phyloP scores from a whole-genome alignment of 2,113 vertebrate species.

The Cinclus cinclus region DNA sequence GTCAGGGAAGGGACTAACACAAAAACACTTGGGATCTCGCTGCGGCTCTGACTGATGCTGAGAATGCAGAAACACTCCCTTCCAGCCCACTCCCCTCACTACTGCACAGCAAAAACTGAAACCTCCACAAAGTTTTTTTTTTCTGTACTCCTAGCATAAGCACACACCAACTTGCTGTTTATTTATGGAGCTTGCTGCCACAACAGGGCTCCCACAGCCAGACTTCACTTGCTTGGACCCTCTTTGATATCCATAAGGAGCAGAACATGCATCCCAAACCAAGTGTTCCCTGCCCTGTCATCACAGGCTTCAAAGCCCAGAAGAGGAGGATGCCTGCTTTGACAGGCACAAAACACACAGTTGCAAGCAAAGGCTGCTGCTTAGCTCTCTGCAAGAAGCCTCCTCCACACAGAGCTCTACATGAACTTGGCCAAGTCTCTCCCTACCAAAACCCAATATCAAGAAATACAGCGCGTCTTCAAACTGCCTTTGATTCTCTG shows the following conservation, averaged over 20 bases:
- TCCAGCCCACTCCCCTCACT: neutral
- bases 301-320: constrained; percentile 4
- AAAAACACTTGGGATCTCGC: neutral
- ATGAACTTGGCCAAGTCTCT: neutral
- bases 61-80: neutral
- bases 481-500: neutral
- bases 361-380: neutral
- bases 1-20: neutral
- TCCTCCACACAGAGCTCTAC: neutral
- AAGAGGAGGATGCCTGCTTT: neutral
- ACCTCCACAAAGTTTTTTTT: neutral
- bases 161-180: neutral
- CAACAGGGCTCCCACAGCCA: too few species aligned
- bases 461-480: neutral
- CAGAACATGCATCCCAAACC: neutral
- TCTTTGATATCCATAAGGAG: neutral
- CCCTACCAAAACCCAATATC: neutral
- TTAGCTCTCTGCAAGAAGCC: neutral
- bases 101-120: neutral
- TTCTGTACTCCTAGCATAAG: neutral
- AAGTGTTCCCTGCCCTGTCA: neutral
- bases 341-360: neutral
- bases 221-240: neutral
- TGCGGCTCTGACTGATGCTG: neutral
- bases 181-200: constrained; percentile 12